These are phyloP conservation scores for Drosophila pachea DNA, from an alignment of 1,140 invertebrate genomes.

Conservation along the genomic window DNA sequence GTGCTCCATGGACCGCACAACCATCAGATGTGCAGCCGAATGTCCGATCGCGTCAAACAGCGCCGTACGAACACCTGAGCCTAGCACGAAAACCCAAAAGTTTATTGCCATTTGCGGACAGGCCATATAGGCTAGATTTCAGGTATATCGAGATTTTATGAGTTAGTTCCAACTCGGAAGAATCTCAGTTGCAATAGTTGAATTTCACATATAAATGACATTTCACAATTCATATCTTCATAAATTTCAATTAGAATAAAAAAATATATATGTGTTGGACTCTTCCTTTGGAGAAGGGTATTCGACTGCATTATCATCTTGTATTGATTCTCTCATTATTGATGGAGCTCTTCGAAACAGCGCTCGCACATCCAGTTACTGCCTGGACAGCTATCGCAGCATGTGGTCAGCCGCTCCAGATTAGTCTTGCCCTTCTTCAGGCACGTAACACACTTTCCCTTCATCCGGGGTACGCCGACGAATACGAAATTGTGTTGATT, in stretches of 20 bases:
- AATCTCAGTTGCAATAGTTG: too few species aligned
- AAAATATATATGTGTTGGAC: neutral
- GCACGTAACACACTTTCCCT: conserved; percentile 67
- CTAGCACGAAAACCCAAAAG: too few species aligned
- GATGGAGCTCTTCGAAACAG: conserved; percentile 63
- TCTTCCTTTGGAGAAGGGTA: neutral
- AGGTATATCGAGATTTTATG: too few species aligned
- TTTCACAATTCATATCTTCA: too few species aligned
- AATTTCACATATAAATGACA: too few species aligned
- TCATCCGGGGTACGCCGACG: conserved; percentile 52
- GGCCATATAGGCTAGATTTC: too few species aligned
- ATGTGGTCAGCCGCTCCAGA: conserved; percentile 48
- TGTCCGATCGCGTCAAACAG: neutral
- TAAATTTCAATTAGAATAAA: neutral
- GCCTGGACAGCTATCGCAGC: conserved; percentile 64
- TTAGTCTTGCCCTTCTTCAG: conserved; percentile 40
- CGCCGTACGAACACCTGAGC: neutral
- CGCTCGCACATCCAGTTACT: conserved; percentile 68
- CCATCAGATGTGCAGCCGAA: conserved; percentile 25
- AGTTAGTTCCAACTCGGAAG: too few species aligned
- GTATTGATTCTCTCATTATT: neutral
- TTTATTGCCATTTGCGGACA: too few species aligned
- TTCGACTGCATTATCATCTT: neutral
- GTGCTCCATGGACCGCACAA: conserved; percentile 63
- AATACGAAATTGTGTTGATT: conserved; percentile 60